These are phyloP conservation scores for Pristionchus fissidentatus DNA, from an alignment of 2,888 invertebrate species.

Conservation along the genomic window DNA sequence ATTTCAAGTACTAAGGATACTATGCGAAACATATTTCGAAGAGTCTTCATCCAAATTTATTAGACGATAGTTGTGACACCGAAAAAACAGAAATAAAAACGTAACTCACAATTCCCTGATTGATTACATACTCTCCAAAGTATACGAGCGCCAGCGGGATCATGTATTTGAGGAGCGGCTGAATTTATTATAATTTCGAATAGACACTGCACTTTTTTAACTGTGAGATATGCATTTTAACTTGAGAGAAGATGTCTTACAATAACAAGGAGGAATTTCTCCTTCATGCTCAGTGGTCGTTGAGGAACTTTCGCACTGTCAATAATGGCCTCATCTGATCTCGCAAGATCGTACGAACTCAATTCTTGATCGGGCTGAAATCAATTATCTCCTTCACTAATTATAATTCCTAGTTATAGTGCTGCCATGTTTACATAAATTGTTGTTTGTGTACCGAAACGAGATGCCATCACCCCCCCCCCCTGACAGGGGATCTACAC, in stretches of 20 bases:
- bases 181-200: slow-evolving; percentile 41
- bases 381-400: background rate
- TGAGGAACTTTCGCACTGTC: slow-evolving; percentile 56
- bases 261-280: slow-evolving; percentile 58
- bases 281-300: slow-evolving; percentile 53
- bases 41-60: slow-evolving; percentile 87
- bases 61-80: slow-evolving; percentile 75
- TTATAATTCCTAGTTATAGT: too few species aligned
- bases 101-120: slow-evolving; percentile 71
- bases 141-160: slow-evolving; percentile 86
- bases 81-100: background rate
- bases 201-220: background rate
- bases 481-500: too few species aligned
- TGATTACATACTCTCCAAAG: slow-evolving; percentile 83
- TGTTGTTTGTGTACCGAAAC: too few species aligned
- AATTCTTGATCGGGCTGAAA: slow-evolving; percentile 2
- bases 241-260: slow-evolving; percentile 49
- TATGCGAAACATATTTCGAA: slow-evolving; percentile 70
- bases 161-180: slow-evolving; percentile 83
- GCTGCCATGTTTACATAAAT: too few species aligned
- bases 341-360: background rate
- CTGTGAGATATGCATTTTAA: background rate
- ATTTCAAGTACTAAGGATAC: background rate
- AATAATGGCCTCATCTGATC: background rate
- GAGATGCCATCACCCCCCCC: too few species aligned